Evolutionary conservation across 2,113 vertebrate genomes (phyloP).

Genomic region (Esox niger): DNA sequence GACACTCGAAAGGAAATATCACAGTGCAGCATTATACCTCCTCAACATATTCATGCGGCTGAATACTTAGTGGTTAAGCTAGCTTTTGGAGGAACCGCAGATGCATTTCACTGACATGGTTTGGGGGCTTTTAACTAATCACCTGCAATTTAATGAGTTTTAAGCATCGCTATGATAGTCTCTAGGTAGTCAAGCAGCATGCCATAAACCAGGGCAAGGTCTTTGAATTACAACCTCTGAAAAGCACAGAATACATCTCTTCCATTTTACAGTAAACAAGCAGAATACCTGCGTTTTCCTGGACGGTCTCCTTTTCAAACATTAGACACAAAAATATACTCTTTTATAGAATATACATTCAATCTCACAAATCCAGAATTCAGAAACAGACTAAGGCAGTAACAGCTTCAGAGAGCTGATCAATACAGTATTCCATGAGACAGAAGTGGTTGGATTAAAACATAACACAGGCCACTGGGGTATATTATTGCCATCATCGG

Average conservation of each 20-base stretch:
- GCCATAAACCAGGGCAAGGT: neutral
- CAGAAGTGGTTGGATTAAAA: neutral
- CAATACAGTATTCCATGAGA: neutral
- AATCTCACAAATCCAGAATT: neutral
- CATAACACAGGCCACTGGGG: no score
- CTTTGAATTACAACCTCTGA: neutral
- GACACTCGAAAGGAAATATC: neutral
- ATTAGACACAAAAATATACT: neutral
- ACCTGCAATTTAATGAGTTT: neutral
- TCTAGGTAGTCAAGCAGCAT: neutral
- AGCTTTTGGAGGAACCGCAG: neutral
- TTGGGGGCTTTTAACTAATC: neutral
- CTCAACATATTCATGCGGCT: neutral
- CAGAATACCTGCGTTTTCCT: neutral
- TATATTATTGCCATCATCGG: neutral
- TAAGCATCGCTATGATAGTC: neutral
- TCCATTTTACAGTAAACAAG: neutral
- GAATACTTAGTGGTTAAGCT: slow-evolving; percentile 2
- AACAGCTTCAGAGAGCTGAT: neutral
- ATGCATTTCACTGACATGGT: neutral
- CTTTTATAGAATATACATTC: neutral
- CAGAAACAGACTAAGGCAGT: neutral
- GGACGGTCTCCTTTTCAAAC: neutral
- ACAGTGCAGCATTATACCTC: neutral
- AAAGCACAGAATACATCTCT: neutral